Evolutionary conservation across 1,140 invertebrate genomes (phyloP).

Genomic region (Melitaea cinxia): DNA sequence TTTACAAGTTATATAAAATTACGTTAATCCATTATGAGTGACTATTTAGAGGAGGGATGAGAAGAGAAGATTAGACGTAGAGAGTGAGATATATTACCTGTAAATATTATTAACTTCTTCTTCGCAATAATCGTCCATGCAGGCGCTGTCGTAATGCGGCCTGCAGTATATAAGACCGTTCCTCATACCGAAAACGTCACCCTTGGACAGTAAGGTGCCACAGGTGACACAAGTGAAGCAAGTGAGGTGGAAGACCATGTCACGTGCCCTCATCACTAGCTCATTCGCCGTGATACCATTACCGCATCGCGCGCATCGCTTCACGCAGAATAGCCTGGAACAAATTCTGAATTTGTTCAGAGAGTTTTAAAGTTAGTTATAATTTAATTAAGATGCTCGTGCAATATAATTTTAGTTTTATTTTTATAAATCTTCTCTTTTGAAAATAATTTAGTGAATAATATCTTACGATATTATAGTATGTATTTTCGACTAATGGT

Average conservation of each 20-base stretch:
- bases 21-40: too few relatives aligned
- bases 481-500: background rate
- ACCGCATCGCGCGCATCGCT: conserved; percentile 92
- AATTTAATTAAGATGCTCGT: background rate
- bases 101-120: conserved; percentile 81
- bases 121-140: conserved; percentile 80
- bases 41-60: too few relatives aligned
- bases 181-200: conserved; percentile 95
- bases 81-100: conserved; percentile 46
- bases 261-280: conserved; percentile 94
- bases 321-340: conserved; percentile 89
- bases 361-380: conserved; percentile 5
- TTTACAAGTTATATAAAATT: too few relatives aligned
- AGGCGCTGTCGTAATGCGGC: conserved; percentile 83
- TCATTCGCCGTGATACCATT: conserved; percentile 93
- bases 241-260: conserved; percentile 93
- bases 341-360: conserved; percentile 40
- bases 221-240: conserved; percentile 96
- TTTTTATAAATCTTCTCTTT: background rate
- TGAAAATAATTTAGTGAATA: background rate
- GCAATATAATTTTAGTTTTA: background rate
- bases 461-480: background rate
- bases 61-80: too few relatives aligned
- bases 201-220: conserved; percentile 88
- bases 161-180: conserved; percentile 90